These are phyloP conservation scores for Eurystomus gularis DNA, from an alignment of 2,113 vertebrate species.

Conservation along the genomic window DNA sequence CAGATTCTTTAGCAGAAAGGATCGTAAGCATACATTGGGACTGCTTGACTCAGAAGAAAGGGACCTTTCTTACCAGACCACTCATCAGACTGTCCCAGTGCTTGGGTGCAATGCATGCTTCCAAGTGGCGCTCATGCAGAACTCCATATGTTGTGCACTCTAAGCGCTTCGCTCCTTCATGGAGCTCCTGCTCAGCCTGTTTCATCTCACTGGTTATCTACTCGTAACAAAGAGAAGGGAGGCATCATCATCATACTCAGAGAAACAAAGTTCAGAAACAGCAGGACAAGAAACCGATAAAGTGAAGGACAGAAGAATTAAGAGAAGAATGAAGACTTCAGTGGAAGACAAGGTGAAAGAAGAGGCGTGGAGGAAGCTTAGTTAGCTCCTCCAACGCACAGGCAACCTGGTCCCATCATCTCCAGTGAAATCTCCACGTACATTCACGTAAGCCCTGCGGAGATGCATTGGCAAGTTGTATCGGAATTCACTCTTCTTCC, in stretches of 20 bases:
- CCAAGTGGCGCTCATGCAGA: conserved; percentile 75
- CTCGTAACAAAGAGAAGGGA: background rate
- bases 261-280: background rate
- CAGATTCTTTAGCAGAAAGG: background rate
- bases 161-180: conserved; percentile 51
- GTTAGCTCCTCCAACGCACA: background rate
- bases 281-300: background rate
- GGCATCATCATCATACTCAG: background rate
- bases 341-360: background rate
- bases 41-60: background rate
- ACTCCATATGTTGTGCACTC: conserved; percentile 78
- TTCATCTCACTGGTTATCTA: conserved; percentile 79
- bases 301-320: background rate
- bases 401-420: background rate
- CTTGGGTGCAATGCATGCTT: conserved; percentile 62
- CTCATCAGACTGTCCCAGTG: conserved; percentile 81
- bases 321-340: background rate
- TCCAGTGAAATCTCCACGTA: conserved; percentile 50
- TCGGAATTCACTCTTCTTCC: conserved; percentile 50
- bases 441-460: conserved; percentile 69
- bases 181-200: conserved; percentile 63
- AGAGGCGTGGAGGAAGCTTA: background rate
- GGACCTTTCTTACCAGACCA: conserved; percentile 24
- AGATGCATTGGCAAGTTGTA: conserved; percentile 69
- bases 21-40: background rate